Conservation (phyloP, 2,797 vertebrate genomes). For the Chelon labrosus region DNA sequence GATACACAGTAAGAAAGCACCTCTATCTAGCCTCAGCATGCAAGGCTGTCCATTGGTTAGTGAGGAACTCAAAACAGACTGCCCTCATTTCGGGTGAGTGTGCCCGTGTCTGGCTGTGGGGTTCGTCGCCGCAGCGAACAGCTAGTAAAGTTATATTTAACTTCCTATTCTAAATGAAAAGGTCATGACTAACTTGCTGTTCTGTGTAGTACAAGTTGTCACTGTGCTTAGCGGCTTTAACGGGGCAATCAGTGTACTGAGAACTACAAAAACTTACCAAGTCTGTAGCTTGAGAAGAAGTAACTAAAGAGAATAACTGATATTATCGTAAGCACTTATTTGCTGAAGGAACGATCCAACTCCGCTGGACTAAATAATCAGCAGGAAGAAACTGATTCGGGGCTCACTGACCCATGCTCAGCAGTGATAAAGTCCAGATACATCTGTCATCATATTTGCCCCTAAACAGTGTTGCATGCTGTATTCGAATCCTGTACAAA, state of each 20-base stretch:
- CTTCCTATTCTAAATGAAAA: slow-evolving; percentile 23
- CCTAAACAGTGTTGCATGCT: slow-evolving; percentile 10
- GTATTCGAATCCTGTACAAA: slow-evolving; percentile 7
- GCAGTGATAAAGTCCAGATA: slow-evolving; percentile 8
- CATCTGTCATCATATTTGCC: slow-evolving; percentile 7
- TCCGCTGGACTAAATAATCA: slow-evolving; percentile 2
- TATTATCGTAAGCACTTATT: neutral
- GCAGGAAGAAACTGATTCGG: neutral
- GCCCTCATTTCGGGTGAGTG: slow-evolving; percentile 21
- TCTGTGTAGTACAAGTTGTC: slow-evolving; percentile 15
- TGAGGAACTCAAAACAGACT: slow-evolving; percentile 30
- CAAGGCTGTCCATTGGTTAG: slow-evolving; percentile 15
- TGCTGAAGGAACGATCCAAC: neutral
- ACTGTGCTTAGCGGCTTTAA: slow-evolving; percentile 14
- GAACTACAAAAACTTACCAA: slow-evolving; percentile 72
- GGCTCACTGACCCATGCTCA: neutral
- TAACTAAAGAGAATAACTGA: neutral
- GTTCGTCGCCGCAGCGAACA: slow-evolving; percentile 14
- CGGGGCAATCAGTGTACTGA: neutral
- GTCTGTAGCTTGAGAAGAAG: slow-evolving; percentile 47
- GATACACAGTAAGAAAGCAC: slow-evolving; percentile 66
- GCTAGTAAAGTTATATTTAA: slow-evolving; percentile 50
- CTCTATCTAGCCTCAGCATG: slow-evolving; percentile 19
- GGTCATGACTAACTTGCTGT: slow-evolving; percentile 26
- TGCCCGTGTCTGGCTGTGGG: slow-evolving; percentile 35